A percentile compares a stretch with the other conserved stretches of the same genome.
These are phyloP conservation scores for Metallyticus violacea DNA, from an alignment of 2,888 invertebrate species.

Conservation along the genomic window DNA sequence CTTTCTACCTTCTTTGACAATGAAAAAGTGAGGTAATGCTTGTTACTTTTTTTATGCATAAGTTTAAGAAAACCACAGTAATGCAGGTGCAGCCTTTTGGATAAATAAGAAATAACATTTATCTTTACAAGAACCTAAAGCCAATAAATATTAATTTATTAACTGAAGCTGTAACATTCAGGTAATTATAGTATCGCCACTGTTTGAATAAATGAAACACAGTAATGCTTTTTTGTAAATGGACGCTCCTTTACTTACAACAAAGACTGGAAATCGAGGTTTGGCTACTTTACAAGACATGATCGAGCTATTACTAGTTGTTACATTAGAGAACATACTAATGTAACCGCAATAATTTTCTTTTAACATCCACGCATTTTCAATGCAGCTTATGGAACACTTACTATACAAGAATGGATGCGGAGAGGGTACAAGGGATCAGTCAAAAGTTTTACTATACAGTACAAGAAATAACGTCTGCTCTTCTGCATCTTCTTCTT, in stretches of 20 bases:
- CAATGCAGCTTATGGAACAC: constrained; percentile 29
- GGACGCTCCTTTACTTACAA: constrained; percentile 29
- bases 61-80: no score
- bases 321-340: constrained; percentile 21
- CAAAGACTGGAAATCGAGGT: constrained; percentile 27
- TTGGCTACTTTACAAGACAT: constrained; percentile 26
- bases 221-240: constrained; percentile 21
- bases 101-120: no score
- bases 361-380: constrained; percentile 29
- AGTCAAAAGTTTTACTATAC: not conserved
- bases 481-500: not conserved
- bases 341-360: constrained; percentile 14
- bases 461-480: not conserved
- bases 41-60: no score
- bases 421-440: not conserved
- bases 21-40: no score
- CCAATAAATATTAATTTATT: no score
- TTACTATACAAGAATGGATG: constrained; percentile 24
- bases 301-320: constrained; percentile 20
- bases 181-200: not conserved
- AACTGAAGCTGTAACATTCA: no score
- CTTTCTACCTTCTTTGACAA: no score
- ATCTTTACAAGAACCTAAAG: no score
- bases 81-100: no score
- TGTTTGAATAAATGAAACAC: not conserved